Percentiles rank a stretch among this genome's conserved stretches.
Evolutionary conservation across 2,797 vertebrate genomes (phyloP).

Genomic region (Sebastes steindachneri): DNA sequence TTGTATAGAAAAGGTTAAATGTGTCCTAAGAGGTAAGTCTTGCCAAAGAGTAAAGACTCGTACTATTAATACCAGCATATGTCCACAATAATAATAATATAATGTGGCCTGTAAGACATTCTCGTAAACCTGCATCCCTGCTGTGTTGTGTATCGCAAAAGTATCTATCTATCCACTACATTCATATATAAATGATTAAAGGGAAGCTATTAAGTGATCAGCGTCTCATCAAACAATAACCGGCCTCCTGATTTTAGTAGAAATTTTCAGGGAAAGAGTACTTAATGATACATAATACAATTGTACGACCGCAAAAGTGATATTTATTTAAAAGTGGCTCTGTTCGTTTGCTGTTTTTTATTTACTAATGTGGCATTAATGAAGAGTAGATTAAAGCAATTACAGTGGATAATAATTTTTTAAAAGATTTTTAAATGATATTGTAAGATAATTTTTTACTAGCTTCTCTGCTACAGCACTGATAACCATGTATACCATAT

Average conservation of each 20-base stretch:
- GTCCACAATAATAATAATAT: conserved; percentile 49
- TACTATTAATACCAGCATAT: conserved; percentile 88
- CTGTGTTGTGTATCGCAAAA: conserved; percentile 54
- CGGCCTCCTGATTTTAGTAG: conserved; percentile 72
- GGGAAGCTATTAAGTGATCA: conserved; percentile 24
- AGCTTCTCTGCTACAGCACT: conserved; percentile 89
- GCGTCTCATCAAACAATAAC: conserved; percentile 39
- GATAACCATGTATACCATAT: conserved; percentile 57
- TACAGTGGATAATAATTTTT: conserved; percentile 82
- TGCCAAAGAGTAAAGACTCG: conserved; percentile 93
- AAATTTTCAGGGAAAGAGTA: conserved; percentile 91
- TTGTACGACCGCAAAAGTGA: conserved; percentile 41
- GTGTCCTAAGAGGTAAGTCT: conserved; percentile 89
- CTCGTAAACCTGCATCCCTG: conserved; percentile 51
- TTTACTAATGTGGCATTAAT: conserved; percentile 66
- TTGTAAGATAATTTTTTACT: conserved; percentile 90
- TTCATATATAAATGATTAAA: conserved; percentile 38
- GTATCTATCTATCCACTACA: conserved; percentile 52
- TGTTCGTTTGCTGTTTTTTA: conserved; percentile 75
- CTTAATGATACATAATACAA: conserved; percentile 50
- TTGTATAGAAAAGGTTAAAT: conserved; percentile 70
- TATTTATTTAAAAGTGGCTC: conserved; percentile 75
- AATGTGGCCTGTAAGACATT: conserved; percentile 61
- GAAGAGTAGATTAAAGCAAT: conserved; percentile 57
- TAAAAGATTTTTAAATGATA: conserved; percentile 85